These are phyloP conservation scores for Pecten maximus DNA, from an alignment of 2,888 invertebrate species.

Conservation along the genomic window DNA sequence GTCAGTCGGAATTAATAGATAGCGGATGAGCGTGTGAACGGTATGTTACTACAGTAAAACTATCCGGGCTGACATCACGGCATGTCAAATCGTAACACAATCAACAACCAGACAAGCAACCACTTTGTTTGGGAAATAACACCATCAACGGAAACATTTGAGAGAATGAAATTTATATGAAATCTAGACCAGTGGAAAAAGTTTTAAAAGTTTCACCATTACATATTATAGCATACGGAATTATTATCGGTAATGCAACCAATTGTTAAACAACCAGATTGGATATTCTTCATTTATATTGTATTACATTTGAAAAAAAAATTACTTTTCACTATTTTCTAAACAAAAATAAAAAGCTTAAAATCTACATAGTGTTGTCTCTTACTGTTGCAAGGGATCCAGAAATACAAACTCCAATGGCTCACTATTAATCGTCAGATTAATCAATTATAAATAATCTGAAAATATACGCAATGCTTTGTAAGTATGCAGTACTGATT, in stretches of 20 bases:
- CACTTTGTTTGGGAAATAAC: neutral
- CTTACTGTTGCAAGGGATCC: neutral
- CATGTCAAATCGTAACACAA: neutral
- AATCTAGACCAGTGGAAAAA: too few species aligned
- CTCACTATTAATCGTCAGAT: neutral
- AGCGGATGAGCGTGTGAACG: neutral
- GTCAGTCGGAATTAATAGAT: neutral
- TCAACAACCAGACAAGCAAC: neutral
- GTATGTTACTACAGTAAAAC: neutral
- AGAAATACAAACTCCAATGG: neutral
- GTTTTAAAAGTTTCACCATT: too few species aligned
- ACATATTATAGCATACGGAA: too few species aligned
- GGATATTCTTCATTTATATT: too few species aligned
- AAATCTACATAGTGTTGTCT: neutral
- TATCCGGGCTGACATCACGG: neutral
- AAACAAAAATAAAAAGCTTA: neutral
- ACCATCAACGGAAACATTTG: neutral
- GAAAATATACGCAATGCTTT: neutral
- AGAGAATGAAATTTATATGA: too few species aligned
- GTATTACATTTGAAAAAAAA: too few species aligned
- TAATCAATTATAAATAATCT: neutral
- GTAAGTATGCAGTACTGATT: neutral
- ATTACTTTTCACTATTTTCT: neutral
- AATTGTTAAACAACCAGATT: neutral
- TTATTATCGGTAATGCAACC: too few species aligned